Evolutionary conservation across 2,797 vertebrate genomes (phyloP).

Genomic region (Hafferia zeledoni): DNA sequence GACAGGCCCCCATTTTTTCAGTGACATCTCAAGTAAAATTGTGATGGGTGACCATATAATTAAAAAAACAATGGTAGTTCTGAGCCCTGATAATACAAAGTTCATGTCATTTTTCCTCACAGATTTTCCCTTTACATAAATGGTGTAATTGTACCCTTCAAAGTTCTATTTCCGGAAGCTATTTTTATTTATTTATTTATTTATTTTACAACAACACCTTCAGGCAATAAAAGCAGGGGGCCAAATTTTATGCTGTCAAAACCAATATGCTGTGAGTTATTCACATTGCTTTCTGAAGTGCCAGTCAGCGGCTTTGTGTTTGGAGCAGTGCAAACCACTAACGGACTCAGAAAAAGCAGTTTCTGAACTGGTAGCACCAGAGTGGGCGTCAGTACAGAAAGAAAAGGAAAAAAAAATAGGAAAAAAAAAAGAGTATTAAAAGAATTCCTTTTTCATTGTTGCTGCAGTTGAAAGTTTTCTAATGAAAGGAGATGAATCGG

Average conservation of each 20-base stretch:
- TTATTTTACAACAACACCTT: conserved; percentile 50
- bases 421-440: not conserved
- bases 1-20: conserved; percentile 51
- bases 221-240: conserved; percentile 31
- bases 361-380: not conserved
- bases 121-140: conserved; percentile 53
- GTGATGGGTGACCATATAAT: conserved; percentile 58
- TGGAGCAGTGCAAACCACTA: not conserved
- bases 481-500: conserved; percentile 49
- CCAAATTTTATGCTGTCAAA: conserved; percentile 65
- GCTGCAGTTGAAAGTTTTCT: conserved; percentile 6
- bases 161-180: conserved; percentile 49
- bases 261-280: conserved; percentile 8
- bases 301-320: not conserved
- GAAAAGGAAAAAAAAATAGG: not conserved
- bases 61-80: conserved; percentile 4
- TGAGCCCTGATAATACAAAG: conserved; percentile 33
- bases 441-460: not conserved
- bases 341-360: not conserved
- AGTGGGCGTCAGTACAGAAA: not conserved
- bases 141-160: conserved; percentile 51
- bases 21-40: conserved; percentile 22
- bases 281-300: conserved; percentile 12
- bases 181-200: conserved; percentile 73
- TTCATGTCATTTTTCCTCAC: conserved; percentile 26